A percentile compares a stretch with the other conserved stretches of the same genome.
phyloP scores from a whole-genome alignment of 2,113 vertebrate species.

The Lagenorhynchus albirostris region DNA sequence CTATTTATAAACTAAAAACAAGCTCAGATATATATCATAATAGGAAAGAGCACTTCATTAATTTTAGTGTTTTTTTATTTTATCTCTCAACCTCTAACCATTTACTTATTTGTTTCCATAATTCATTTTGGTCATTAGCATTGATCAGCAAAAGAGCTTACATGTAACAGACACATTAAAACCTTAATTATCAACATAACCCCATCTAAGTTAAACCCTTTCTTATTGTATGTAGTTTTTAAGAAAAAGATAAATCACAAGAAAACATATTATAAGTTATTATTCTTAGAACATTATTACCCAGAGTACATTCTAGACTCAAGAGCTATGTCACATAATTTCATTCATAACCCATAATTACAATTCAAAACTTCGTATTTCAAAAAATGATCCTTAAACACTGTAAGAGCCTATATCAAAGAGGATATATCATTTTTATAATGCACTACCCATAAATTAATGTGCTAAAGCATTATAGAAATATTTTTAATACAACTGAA shows the following conservation, averaged over 20 bases:
- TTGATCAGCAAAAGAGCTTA: not conserved
- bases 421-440: not conserved
- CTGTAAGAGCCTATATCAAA: not conserved
- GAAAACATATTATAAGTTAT: not conserved
- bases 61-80: not conserved
- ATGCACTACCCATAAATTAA: not conserved
- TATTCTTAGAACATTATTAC: not conserved
- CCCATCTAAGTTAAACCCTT: not conserved
- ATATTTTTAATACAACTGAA: not conserved
- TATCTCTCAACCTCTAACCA: not conserved
- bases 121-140: not conserved
- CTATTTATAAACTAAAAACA: not conserved
- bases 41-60: not conserved
- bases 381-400: not conserved
- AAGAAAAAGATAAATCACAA: not conserved
- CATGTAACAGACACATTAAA: constrained; percentile 21
- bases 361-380: not conserved
- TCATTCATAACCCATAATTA: not conserved
- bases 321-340: not conserved
- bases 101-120: not conserved
- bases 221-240: not conserved
- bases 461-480: not conserved
- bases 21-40: not conserved
- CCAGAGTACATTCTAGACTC: not conserved
- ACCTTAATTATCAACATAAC: constrained; percentile 19